Base-by-base conservation (phyloP, 2,888 invertebrate species). In the Heliconius ismenius region DNA sequence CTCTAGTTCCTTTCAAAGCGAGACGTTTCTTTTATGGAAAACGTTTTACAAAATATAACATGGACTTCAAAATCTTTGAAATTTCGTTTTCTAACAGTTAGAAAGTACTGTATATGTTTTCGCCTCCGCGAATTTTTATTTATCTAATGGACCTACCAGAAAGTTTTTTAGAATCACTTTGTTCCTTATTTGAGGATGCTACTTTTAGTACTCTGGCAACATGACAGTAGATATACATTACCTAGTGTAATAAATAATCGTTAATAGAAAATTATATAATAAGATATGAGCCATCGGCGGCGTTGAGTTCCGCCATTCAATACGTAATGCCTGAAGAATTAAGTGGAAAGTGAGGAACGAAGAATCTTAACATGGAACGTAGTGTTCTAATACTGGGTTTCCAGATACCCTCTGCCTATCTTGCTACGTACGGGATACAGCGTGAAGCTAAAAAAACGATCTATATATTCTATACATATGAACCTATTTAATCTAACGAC, bases 401-500 rank as follows among this genome's bases (percentile, higher is more conserved):
- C 18, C 2, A 49, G 21, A 18, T 49, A 21, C 15, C 2, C 26
- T 6, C 26, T 26, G 62, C 15, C 28, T 28, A 63, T 1, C 28
- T 21, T 63, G 28, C 6, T 7, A 60, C 26, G 9, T 63, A 13
- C 63, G 28, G 63, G 28, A 28, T 63, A 28, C 26, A 63, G 63
- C 18, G 18, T 63, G 63, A 63, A 63, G 28, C 62, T 63, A 58
- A 58, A 58, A 7, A 21, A 21, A 58, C 2, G 1, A 58, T n/a
- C 0, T 54, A 68, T 68, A 68, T 68, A 15, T 26, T 18, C 2
- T 43, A 0, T 18, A 3, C 1, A 21, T 54, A 54, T 3, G 28
- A 73, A 49, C 64, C n/a, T 75, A 65, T 73, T 78, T 75, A 76
- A 80, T 73, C 74, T 77, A 76, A 77, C 70, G 76, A 78, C 63